These are phyloP conservation scores for Aegithalos caudatus DNA, from an alignment of 2,113 vertebrate genomes.

Conservation along the genomic window DNA sequence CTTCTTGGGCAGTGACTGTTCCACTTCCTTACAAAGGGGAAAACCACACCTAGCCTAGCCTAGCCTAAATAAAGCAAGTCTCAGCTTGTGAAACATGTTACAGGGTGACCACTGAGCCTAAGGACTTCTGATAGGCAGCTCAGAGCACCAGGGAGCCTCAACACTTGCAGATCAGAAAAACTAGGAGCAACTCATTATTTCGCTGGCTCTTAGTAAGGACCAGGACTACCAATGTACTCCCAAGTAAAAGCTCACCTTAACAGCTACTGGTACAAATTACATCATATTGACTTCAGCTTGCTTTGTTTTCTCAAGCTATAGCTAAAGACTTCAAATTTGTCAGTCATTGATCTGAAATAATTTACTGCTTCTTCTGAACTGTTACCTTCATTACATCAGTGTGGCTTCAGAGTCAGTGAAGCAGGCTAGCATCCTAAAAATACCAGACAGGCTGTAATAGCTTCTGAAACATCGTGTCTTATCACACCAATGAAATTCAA, in stretches of 20 bases:
- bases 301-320: neutral
- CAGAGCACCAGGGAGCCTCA: neutral
- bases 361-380: neutral
- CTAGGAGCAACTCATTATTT: neutral
- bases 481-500: neutral
- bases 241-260: neutral
- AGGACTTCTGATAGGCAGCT: neutral
- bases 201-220: neutral
- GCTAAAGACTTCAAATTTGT: neutral
- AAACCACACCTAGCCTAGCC: neutral
- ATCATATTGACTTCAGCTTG: neutral
- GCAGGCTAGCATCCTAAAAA: neutral
- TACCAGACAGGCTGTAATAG: neutral
- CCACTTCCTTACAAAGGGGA: neutral
- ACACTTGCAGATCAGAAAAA: neutral
- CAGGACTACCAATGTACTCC: neutral
- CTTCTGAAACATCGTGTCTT: neutral
- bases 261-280: neutral
- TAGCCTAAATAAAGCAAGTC: neutral
- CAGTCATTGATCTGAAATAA: neutral
- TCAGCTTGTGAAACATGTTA: neutral
- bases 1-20: neutral
- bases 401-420: neutral
- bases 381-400: neutral
- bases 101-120: neutral